Evolutionary conservation across 2,797 vertebrate species (phyloP).

Genomic region (Galaxias olidus): DNA sequence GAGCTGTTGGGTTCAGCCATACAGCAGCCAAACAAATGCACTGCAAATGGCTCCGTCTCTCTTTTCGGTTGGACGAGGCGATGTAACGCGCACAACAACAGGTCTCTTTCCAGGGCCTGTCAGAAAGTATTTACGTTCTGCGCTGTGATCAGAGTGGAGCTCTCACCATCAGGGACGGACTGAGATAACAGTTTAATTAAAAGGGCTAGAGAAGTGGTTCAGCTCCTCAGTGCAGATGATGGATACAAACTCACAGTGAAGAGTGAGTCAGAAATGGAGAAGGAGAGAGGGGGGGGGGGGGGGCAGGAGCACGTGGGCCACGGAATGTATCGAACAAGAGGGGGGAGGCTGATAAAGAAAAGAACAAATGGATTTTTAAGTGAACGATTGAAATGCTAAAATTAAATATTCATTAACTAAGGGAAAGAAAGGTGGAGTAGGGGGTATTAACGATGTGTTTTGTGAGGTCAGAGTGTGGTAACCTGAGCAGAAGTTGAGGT

Average conservation of each 20-base stretch:
- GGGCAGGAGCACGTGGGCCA: slow-evolving; percentile 27
- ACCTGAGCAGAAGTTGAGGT: slow-evolving; percentile 57
- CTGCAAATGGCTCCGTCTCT: neutral
- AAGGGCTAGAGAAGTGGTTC: slow-evolving; percentile 46
- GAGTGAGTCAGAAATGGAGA: slow-evolving; percentile 23
- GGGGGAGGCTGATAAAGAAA: slow-evolving; percentile 24
- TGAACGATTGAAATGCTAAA: slow-evolving; percentile 41
- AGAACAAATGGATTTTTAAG: slow-evolving; percentile 19
- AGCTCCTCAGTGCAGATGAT: slow-evolving; percentile 48
- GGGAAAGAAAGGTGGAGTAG: slow-evolving; percentile 26
- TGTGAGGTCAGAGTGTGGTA: slow-evolving; percentile 72
- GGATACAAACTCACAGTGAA: slow-evolving; percentile 33
- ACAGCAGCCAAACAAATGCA: slow-evolving; percentile 48
- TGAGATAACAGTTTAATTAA: slow-evolving; percentile 66
- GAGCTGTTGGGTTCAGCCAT: slow-evolving; percentile 14
- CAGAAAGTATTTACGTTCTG: slow-evolving; percentile 31
- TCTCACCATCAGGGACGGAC: slow-evolving; percentile 57
- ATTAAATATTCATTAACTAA: slow-evolving; percentile 56
- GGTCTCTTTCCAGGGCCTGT: slow-evolving; percentile 41
- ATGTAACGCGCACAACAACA: slow-evolving; percentile 43
- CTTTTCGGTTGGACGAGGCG: neutral
- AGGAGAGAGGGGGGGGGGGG: slow-evolving; percentile 24
- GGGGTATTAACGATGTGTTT: slow-evolving; percentile 59
- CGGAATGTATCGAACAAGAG: slow-evolving; percentile 2
- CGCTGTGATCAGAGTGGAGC: slow-evolving; percentile 50